Percentiles rank a stretch among this genome's conserved stretches.
phyloP scores from a whole-genome alignment of 2,888 invertebrate species.

The Thumatha senex region DNA sequence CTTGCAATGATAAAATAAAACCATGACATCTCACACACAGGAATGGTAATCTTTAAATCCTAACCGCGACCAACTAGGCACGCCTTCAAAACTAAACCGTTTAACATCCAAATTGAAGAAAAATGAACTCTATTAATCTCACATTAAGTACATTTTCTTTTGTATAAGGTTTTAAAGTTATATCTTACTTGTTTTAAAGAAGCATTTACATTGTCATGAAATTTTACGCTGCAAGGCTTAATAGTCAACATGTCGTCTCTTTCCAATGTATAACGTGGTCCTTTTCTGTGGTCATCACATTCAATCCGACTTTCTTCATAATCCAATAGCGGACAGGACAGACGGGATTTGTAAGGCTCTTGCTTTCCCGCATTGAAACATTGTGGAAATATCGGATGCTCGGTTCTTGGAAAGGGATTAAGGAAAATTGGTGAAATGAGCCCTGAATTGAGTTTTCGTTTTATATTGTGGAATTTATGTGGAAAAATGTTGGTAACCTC shows the following conservation, averaged over 20 bases:
- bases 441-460: slow-evolving; percentile 35
- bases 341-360: slow-evolving; percentile 62
- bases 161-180: slow-evolving; percentile 26
- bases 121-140: slow-evolving; percentile 23
- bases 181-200: slow-evolving; percentile 52
- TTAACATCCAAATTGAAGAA: slow-evolving; percentile 32
- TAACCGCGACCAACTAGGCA: slow-evolving; percentile 73
- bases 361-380: slow-evolving; percentile 48
- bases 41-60: slow-evolving; percentile 75
- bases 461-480: slow-evolving; percentile 9
- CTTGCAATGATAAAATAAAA: slow-evolving; percentile 67
- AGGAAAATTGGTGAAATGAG: slow-evolving; percentile 53
- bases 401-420: slow-evolving; percentile 51
- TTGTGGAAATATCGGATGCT: slow-evolving; percentile 62
- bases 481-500: not conserved
- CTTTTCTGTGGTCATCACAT: slow-evolving; percentile 57
- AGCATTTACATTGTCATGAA: slow-evolving; percentile 71
- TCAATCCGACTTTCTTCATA: slow-evolving; percentile 65
- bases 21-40: slow-evolving; percentile 72
- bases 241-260: slow-evolving; percentile 49
- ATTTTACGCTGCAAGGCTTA: slow-evolving; percentile 73
- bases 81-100: slow-evolving; percentile 79
- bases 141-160: slow-evolving; percentile 28
- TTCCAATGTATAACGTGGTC: slow-evolving; percentile 36
- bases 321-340: slow-evolving; percentile 67